Evolutionary conservation across 1,140 invertebrate genomes (phyloP), one percentile per base, ranked within the genome.

Genomic region (Drosophila kepulauana): DNA sequence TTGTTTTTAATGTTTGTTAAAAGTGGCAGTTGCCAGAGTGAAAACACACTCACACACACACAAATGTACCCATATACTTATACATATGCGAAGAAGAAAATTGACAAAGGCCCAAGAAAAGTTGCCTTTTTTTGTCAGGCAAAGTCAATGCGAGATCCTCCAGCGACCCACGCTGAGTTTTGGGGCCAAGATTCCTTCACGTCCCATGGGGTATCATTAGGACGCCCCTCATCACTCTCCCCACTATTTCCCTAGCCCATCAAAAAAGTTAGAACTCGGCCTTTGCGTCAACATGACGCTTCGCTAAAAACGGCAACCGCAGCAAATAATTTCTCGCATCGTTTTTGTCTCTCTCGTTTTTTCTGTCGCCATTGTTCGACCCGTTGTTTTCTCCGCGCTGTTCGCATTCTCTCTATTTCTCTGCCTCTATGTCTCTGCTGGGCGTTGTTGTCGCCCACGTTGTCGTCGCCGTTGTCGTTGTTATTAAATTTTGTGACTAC

Each of bases 311-410:
- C 75, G 75, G 76, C 75, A 68, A 70, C 78, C 78, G 43, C 78
- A 80, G 78, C 78, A 78, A 51, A 80, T 80, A 68, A 80, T 80
- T 80, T 80, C 70, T 80, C 69, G 74, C 78, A 77, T 79, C 69
- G 63, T 77, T 77, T 79, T 77, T 77, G 57, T 68, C 46, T 73
- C 62, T 57, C 11, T 38, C 15, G 10, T 63, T n/a, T 33, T 48
- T 54, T 49, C 43, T 45, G 38, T 33, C 43, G 41, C 56, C 70
- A 75, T 78, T 78, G 75, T 80, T 78, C 46, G 56, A 28, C 16
- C 64, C 57, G 41, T 68, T 79, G 61, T 66, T 69, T 10, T 41
- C 41, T 51, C 5, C 10, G 35, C 13, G 45, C n/a, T 54, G 41
- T 64, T 56, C 28, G 49, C 38, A 33, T 8, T 33, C 30, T 33